phyloP scores from a whole-genome alignment of 2,797 vertebrate genomes.

The Octomys mimax region DNA sequence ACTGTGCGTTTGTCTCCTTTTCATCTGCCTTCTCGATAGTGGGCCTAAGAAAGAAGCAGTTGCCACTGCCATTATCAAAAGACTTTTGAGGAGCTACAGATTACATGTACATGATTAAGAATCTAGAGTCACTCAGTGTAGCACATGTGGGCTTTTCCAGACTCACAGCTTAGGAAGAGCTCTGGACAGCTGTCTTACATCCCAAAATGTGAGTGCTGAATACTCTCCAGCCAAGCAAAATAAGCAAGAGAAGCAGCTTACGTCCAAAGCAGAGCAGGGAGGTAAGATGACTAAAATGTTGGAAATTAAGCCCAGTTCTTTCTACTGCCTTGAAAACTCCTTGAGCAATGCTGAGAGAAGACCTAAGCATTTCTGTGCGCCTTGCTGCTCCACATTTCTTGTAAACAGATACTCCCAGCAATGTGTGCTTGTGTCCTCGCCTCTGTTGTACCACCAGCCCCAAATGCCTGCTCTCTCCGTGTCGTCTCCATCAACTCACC shows the following conservation, averaged over 20 bases:
- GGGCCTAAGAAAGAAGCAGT: conserved; percentile 71
- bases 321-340: conserved; percentile 48
- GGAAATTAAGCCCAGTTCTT: conserved; percentile 31
- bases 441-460: background rate
- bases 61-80: conserved; percentile 20
- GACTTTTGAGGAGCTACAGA: conserved; percentile 58
- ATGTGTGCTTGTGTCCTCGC: background rate
- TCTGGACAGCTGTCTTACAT: conserved; percentile 41
- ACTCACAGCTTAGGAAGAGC: background rate
- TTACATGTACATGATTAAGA: conserved; percentile 65
- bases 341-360: conserved; percentile 50
- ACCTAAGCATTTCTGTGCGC: background rate
- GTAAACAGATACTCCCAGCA: background rate
- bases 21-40: conserved; percentile 75
- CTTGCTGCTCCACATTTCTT: background rate
- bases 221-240: conserved; percentile 59
- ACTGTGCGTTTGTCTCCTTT: conserved; percentile 70
- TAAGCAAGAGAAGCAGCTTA: conserved; percentile 11
- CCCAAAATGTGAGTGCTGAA: conserved; percentile 64
- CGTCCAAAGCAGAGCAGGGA: background rate
- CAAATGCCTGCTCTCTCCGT: background rate
- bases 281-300: conserved; percentile 30
- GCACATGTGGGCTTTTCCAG: conserved; percentile 33
- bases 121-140: background rate
- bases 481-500: background rate